Evolutionary conservation across 2,888 invertebrate genomes (phyloP).

Genomic region (Drosophila crucigera): DNA sequence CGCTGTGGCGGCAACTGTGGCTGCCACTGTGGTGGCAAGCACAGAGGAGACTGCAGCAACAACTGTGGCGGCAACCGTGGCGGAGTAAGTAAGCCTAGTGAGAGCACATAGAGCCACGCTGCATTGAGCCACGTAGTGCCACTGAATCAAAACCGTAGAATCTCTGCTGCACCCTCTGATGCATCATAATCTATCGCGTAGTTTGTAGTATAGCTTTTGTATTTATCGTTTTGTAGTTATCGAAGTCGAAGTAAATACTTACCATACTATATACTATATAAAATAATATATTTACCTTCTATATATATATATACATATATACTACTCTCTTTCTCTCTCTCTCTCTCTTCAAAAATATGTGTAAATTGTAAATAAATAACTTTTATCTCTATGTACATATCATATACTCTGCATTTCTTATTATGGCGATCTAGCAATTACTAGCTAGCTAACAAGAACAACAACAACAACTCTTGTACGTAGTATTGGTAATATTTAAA

Average conservation of each 20-base stretch:
- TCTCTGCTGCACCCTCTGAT: conserved; percentile 55
- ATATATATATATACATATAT: conserved; percentile 46
- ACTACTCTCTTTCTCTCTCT: conserved; percentile 49
- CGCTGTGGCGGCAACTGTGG: conserved; percentile 31
- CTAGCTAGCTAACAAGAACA: conserved; percentile 60
- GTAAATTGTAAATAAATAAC: conserved; percentile 75
- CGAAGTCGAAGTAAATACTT: conserved; percentile 25
- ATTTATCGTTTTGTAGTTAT: conserved; percentile 44
- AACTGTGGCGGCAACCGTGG: conserved; percentile 43
- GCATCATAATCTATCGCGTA: conserved; percentile 39
- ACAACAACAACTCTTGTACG: conserved; percentile 69
- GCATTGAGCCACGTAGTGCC: conserved; percentile 62
- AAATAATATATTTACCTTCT: conserved; percentile 29
- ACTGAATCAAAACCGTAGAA: conserved; percentile 49
- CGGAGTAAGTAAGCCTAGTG: conserved; percentile 71
- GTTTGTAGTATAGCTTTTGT: conserved; percentile 53
- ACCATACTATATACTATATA: conserved; percentile 15
- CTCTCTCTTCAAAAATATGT: conserved; percentile 32
- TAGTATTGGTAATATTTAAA: conserved; percentile 64
- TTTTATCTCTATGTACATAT: conserved; percentile 67
- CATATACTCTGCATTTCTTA: conserved; percentile 68
- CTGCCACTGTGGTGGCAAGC: conserved; percentile 26
- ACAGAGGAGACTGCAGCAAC: conserved; percentile 13
- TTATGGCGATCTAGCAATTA: conserved; percentile 49
- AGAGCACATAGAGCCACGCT: conserved; percentile 40